Evolutionary conservation across 1,140 invertebrate genomes (phyloP).

Genomic region (Antheraea mylitta): DNA sequence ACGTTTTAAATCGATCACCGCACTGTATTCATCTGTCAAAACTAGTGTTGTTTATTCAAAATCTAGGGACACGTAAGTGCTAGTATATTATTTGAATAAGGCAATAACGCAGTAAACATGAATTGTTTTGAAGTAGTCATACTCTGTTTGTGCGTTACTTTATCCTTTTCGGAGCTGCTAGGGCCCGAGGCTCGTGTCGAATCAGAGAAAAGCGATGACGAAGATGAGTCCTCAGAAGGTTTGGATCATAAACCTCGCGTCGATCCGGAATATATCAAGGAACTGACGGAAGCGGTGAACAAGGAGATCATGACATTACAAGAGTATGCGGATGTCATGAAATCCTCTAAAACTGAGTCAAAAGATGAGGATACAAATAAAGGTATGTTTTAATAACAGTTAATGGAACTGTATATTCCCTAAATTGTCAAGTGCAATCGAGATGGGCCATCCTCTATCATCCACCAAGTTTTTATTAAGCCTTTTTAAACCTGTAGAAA

Average conservation of each 20-base stretch:
- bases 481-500: too few species aligned
- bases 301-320: constrained; percentile 48
- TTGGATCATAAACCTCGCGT: constrained; percentile 26
- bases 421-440: neutral
- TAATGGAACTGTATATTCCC: too few species aligned
- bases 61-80: constrained; percentile 59
- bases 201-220: constrained; percentile 38
- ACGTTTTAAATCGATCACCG: neutral
- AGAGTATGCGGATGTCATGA: constrained; percentile 48
- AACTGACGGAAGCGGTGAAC: constrained; percentile 45
- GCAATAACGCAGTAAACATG: constrained; percentile 36
- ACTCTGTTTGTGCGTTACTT: constrained; percentile 47
- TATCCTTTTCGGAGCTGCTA: constrained; percentile 48
- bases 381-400: constrained; percentile 30
- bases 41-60: constrained; percentile 2
- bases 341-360: constrained; percentile 25
- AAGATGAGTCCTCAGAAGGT: constrained; percentile 39
- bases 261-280: constrained; percentile 34
- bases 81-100: constrained; percentile 26
- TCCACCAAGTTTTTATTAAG: too few species aligned
- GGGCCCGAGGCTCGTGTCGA: constrained; percentile 51
- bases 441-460: too few species aligned
- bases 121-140: constrained; percentile 43
- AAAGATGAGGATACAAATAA: constrained; percentile 43
- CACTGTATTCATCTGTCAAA: neutral